Base-by-base conservation (phyloP, 37 sponge, comb jelly and placozoan genomes). In the Cliona cf. orientalis region DNA sequence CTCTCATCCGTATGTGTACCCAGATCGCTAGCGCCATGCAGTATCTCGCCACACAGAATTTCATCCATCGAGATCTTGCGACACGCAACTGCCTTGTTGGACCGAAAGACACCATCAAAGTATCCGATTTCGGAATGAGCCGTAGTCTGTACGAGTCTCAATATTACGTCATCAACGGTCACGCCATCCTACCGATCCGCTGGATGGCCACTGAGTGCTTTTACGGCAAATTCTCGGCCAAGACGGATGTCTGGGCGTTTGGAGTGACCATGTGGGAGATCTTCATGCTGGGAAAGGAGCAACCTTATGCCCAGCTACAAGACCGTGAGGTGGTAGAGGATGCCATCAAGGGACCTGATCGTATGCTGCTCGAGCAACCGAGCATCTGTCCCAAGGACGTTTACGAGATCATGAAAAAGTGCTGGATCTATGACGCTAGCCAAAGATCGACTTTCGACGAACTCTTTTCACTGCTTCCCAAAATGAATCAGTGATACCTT, bases 181-280 rank as follows among this genome's bases (percentile, higher is more conserved):
- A 71, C 1, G 79, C 83, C 23, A 60, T 86, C 43, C 83, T 84
- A 2, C 85, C 86, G 23, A 66, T 83, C 57, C 73, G 92, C 12
- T 92, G 92, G 92, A 92, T 92, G 92, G 84, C 92, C 3, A 67
- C 42, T 22, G 92, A 92, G 80, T 84, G 92, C 42, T 92, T 92
- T 67, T 87, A 74, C 49, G 92, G 92, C 1, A 75, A 62, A 37
- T 92, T 92, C 74, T 87, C 92, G 5, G 76, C 79, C 25, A 92
- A 92, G 65, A 60, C 84, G 1, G 92, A 92, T 69, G 88, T 92
- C 32, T 92, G 87, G 87, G 84, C 88, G 32, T 92, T 79, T 75
- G 92, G 92, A 5, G 88, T 92, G 26, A 87, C 85, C 1, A 33
- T 92, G 70, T 92, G 92, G 92, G 92, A 92, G 76, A 66, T 92